Evolutionary conservation across 1,140 invertebrate species (phyloP), one percentile per base, ranked within the genome.

Genomic region (Halictus rubicundus): DNA sequence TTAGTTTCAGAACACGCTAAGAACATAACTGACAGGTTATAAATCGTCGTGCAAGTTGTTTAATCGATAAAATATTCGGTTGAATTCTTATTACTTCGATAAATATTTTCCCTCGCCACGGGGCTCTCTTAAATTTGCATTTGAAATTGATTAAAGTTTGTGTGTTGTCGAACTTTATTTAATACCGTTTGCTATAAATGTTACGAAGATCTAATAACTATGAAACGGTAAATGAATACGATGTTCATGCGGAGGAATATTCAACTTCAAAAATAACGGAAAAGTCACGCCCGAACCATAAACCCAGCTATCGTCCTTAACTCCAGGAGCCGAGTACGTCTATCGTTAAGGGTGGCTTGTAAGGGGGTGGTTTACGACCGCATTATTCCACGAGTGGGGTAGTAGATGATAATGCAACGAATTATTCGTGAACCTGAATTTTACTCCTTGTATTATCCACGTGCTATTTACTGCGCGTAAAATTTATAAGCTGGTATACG

Each of bases 401-500:
- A n/a, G 54, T n/a, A 9, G 54, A 57, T 57, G 54, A 57, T 57
- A 57, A 57, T 57, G 54, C 54, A 57, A 57, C 54, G 54, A 57
- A 57, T 57, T 57, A 57, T n/a, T 57, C 54, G n/a, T n/a, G 54
- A n/a, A 57, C 54, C 19, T n/a, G 54, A 57, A 10, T n/a, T 57
- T 57, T 9, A n/a, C 54, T n/a, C 6, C 8, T 57, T n/a, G 21
- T 16, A 27, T 61, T 61, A 61, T 27, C 59, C 21, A 27, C 25
- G 59, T 14, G 5, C 59, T 27, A 52, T 52, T 52, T 52, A 16
- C 49, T 2, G 59, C 59, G 10, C 59, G 59, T 27, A 16, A 25
- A 61, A 61, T 27, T 25, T 25, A 27, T 61, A 27, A 27, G 0
- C 21, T 57, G 54, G 21, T 57, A 8, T n/a, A 57, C 19, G 54